Conservation (phyloP, 2,797 vertebrate species). For the Falco peregrinus region DNA sequence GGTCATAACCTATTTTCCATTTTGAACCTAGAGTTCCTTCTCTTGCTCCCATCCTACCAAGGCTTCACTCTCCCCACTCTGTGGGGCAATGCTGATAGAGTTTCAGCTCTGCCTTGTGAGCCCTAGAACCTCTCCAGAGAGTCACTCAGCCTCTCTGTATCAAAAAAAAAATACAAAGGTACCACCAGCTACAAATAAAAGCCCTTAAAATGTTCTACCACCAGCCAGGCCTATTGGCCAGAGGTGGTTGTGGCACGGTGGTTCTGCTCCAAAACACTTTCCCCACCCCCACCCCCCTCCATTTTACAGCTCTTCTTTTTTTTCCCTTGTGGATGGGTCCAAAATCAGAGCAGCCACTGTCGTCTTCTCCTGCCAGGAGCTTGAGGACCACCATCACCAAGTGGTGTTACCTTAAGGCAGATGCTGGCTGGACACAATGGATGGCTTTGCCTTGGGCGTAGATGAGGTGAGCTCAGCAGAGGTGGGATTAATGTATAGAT, state of each 20-base stretch:
- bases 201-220: background rate
- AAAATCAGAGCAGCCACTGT: background rate
- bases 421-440: background rate
- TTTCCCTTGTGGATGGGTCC: background rate
- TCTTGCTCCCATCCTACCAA: background rate
- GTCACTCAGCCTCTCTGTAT: background rate
- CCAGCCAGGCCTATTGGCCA: background rate
- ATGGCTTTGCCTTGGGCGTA: background rate
- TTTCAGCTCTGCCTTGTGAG: background rate
- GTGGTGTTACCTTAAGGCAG: background rate
- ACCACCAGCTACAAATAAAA: background rate
- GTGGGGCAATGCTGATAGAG: background rate
- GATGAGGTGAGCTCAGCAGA: background rate
- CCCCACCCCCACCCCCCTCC: too few species aligned
- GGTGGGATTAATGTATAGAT: background rate
- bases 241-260: background rate
- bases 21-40: background rate
- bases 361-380: background rate
- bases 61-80: background rate
- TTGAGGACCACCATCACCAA: background rate
- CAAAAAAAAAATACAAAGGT: background rate
- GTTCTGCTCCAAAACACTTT: background rate
- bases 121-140: background rate
- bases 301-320: background rate
- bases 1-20: background rate